These are phyloP conservation scores for Tortricodes alternella DNA, from an alignment of 2,888 invertebrate genomes.

Conservation along the genomic window DNA sequence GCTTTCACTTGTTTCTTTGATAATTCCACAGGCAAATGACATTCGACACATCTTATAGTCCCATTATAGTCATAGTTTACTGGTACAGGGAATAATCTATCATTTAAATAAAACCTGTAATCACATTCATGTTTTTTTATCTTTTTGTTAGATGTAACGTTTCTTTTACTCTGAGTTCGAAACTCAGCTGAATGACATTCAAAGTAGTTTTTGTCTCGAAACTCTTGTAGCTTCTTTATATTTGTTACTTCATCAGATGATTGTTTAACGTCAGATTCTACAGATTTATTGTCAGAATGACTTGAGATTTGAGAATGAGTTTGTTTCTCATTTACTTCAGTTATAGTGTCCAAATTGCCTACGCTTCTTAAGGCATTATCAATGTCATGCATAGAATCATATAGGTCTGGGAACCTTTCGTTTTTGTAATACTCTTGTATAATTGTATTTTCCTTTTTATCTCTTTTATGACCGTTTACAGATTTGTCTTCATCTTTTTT, in stretches of 20 bases:
- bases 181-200: slow-evolving; percentile 83
- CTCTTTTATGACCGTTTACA: slow-evolving; percentile 7
- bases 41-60: slow-evolving; percentile 75
- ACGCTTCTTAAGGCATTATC: slow-evolving; percentile 43
- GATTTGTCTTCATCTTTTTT: not conserved
- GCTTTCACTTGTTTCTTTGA: slow-evolving; percentile 40
- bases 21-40: slow-evolving; percentile 67
- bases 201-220: slow-evolving; percentile 82
- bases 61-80: slow-evolving; percentile 68
- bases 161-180: slow-evolving; percentile 50
- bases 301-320: slow-evolving; percentile 35
- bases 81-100: slow-evolving; percentile 81
- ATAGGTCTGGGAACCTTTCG: slow-evolving; percentile 55
- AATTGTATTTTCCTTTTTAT: slow-evolving; percentile 26
- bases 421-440: slow-evolving; percentile 67
- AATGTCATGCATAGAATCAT: slow-evolving; percentile 50
- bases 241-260: slow-evolving; percentile 50
- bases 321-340: slow-evolving; percentile 53
- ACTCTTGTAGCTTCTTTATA: slow-evolving; percentile 63
- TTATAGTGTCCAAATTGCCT: slow-evolving; percentile 56
- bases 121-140: slow-evolving; percentile 77
- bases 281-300: slow-evolving; percentile 31
- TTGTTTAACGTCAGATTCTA: slow-evolving; percentile 36
- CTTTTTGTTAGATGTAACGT: slow-evolving; percentile 48
- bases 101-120: slow-evolving; percentile 81